Evolutionary conservation across 2,113 vertebrate genomes (phyloP).

Genomic region (Bambusicola thoracicus): DNA sequence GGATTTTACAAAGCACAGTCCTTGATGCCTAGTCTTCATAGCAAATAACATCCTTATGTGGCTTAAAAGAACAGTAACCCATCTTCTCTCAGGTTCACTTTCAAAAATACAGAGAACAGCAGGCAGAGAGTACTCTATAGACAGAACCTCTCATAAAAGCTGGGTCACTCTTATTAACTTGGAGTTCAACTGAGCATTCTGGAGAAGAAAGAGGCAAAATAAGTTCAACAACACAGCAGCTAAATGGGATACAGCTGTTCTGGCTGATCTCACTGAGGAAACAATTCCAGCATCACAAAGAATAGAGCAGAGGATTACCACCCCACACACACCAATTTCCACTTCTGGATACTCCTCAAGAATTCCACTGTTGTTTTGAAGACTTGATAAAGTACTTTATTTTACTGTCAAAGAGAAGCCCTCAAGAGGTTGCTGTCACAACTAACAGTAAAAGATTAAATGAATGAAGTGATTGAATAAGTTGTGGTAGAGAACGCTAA

Average conservation of each 20-base stretch:
- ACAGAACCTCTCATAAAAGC: not conserved
- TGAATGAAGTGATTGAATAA: not conserved
- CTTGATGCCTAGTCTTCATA: not conserved
- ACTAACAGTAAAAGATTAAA: not conserved
- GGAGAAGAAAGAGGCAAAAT: not conserved
- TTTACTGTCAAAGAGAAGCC: not conserved
- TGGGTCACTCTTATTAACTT: not conserved
- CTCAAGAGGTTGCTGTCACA: not conserved
- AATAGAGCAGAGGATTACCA: not conserved
- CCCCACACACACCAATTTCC: accelerated
- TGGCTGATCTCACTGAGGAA: not conserved
- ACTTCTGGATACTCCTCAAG: not conserved
- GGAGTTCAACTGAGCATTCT: not conserved
- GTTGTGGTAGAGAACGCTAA: not conserved
- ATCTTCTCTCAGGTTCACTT: not conserved
- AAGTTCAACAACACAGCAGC: not conserved
- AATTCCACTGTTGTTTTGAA: not conserved
- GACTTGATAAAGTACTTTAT: not conserved
- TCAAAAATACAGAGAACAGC: not conserved
- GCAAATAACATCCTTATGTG: not conserved
- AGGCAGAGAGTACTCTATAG: not conserved
- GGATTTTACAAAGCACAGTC: not conserved
- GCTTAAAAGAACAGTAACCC: not conserved
- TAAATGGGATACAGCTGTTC: not conserved
- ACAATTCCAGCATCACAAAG: not conserved